These are phyloP conservation scores for Paedocypris micromegethes DNA, from an alignment of 2,797 vertebrate species.

Conservation along the genomic window DNA sequence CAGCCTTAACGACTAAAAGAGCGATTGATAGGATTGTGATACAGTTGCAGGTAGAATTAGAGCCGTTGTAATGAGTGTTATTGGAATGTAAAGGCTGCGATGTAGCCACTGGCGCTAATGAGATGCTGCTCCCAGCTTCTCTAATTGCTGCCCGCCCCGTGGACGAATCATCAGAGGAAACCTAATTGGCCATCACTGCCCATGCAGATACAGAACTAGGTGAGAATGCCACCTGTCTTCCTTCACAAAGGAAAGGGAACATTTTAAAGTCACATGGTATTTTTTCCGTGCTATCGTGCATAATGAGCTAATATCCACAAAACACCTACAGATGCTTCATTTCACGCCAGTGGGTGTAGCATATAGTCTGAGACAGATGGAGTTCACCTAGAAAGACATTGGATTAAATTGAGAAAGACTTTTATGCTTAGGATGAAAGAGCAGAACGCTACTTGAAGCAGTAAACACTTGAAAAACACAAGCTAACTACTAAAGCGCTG, in stretches of 20 bases:
- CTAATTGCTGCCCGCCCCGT: conserved; percentile 66
- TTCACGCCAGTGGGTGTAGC: not conserved
- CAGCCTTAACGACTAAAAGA: conserved; percentile 15
- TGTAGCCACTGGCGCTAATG: conserved; percentile 58
- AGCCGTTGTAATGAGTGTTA: conserved; percentile 51
- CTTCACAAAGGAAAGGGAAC: conserved; percentile 48
- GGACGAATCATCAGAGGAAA: conserved; percentile 69
- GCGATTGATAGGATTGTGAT: conserved; percentile 30
- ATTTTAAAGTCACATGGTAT: conserved; percentile 58
- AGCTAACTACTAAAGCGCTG: no score
- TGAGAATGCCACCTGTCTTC: conserved; percentile 18
- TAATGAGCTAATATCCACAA: conserved; percentile 64
- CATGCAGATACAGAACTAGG: conserved; percentile 61
- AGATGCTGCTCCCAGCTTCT: conserved; percentile 60
- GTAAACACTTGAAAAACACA: no score
- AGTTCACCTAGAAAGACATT: no score
- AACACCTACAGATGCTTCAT: conserved; percentile 56
- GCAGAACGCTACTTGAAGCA: no score
- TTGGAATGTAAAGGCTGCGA: conserved; percentile 48
- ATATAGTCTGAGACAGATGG: no score
- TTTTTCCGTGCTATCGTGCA: conserved; percentile 58
- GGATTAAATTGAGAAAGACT: no score
- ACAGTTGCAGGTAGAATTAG: conserved; percentile 45
- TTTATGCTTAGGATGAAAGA: no score
- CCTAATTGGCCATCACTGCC: conserved; percentile 75